Evolutionary conservation across 2,888 invertebrate genomes (phyloP), one percentile per base, ranked within the genome.

Genomic region (Urechis unicinctus): DNA sequence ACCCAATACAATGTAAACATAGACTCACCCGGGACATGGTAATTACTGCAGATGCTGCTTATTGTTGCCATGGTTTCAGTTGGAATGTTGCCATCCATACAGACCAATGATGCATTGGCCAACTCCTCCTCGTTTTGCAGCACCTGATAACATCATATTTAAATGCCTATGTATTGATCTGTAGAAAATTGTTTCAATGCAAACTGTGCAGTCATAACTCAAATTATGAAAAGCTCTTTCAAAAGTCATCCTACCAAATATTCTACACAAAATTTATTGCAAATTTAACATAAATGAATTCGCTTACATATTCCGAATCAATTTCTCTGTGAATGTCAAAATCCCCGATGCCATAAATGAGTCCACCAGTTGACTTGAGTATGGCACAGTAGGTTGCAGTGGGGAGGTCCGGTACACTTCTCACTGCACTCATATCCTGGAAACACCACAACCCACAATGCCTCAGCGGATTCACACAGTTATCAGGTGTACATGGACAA

Each of bases 81-180:
- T 0, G 88, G 83, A 46, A 89, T 73, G 79, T 96, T 96, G 6
- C 88, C 91, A 76, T 96, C 96, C 52, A 94, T 77, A 24, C 93
- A 81, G 9, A 96, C 82, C 30, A 94, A 76, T 0, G 89, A 31
- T 5, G 63, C 63, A 21, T 41, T 9, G 2, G 41, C 25, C 31
- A 94, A 79, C 1, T 82, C 70, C 0, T 82, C 72, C 55, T 84
- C 81, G 68, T 44, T 31, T n/a, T 31, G 24, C 1, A 21, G 21
- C 6, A 29, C 31, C 46, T 45, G 26, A 17, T 21, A 25, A 47
- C 44, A 44, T 43, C 5, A 45, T 26, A 17, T 36, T 24, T 50
- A 17, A n/a, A n/a, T 30, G 6, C 17, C n/a, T 36, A 21, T 36
- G 9, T 30, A 17, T 44, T n/a, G 21, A 51, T 22, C 55, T 45